Conservation (phyloP, 2,113 vertebrate species). For the Sinosuthora webbiana region DNA sequence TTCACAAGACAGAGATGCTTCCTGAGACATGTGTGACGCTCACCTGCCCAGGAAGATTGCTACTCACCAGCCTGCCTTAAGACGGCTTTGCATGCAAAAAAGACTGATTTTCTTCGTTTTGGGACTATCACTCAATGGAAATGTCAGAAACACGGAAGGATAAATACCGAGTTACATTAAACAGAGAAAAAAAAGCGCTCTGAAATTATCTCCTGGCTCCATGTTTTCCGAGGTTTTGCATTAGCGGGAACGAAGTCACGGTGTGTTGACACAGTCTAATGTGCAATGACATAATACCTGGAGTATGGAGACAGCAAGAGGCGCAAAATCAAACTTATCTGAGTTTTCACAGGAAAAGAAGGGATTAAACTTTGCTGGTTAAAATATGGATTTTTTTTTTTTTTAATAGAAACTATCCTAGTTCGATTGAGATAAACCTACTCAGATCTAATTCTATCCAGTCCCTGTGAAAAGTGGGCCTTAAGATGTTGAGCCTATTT, state of each 20-base stretch:
- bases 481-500: slow-evolving; percentile 66
- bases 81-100: slow-evolving; percentile 57
- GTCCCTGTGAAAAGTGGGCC: slow-evolving; percentile 56
- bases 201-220: slow-evolving; percentile 54
- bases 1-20: background rate
- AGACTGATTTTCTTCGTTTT: slow-evolving; percentile 55
- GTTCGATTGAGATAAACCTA: slow-evolving; percentile 67
- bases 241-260: slow-evolving; percentile 53
- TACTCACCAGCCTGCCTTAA: slow-evolving; percentile 17
- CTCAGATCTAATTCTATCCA: slow-evolving; percentile 64
- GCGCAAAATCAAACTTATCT: slow-evolving; percentile 64
- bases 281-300: slow-evolving; percentile 59
- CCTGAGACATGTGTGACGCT: background rate
- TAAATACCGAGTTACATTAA: slow-evolving; percentile 59
- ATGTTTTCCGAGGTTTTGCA: slow-evolving; percentile 64
- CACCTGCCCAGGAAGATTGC: slow-evolving; percentile 48
- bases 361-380: slow-evolving; percentile 64
- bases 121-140: slow-evolving; percentile 46
- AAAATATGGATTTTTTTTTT: slow-evolving; percentile 48
- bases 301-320: slow-evolving; percentile 49
- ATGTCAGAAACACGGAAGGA: slow-evolving; percentile 50
- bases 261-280: slow-evolving; percentile 64
- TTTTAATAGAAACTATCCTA: slow-evolving; percentile 32
- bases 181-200: background rate
- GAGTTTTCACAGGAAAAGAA: slow-evolving; percentile 66